A percentile compares a stretch with the other conserved stretches of the same genome.
Evolutionary conservation across 2,888 invertebrate species (phyloP).

Genomic region (Biston betularia): DNA sequence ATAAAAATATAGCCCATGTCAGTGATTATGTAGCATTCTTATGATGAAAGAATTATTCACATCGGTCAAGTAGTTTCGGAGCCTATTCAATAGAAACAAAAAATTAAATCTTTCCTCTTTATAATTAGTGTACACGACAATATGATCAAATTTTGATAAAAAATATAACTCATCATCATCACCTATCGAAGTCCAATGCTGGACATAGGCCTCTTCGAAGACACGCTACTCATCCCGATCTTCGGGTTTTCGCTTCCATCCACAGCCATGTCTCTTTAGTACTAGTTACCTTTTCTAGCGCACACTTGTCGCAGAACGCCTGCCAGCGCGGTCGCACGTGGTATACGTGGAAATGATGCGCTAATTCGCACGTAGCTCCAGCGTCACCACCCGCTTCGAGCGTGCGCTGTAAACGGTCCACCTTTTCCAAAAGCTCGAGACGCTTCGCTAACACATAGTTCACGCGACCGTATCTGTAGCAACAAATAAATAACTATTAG

Average conservation of each 20-base stretch:
- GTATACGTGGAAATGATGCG: constrained; percentile 98
- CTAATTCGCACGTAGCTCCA: constrained; percentile 99
- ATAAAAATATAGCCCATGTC: too few species aligned
- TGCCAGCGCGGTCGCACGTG: constrained; percentile 97
- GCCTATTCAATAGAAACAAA: too few species aligned
- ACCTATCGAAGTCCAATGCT: too few species aligned
- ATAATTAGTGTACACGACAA: too few species aligned
- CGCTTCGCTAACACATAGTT: constrained; percentile 98
- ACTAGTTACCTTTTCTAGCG: constrained; percentile 61
- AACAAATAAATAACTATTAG: not conserved
- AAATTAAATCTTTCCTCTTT: too few species aligned
- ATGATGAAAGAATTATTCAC: too few species aligned
- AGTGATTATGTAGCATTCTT: too few species aligned
- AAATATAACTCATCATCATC: too few species aligned
- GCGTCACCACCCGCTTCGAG: constrained; percentile 95
- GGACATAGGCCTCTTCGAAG: too few species aligned
- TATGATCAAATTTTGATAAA: too few species aligned
- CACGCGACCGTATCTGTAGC: constrained; percentile 95
- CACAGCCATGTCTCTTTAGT: not conserved
- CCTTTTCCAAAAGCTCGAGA: constrained; percentile 94
- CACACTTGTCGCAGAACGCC: constrained; percentile 88
- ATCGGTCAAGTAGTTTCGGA: too few species aligned
- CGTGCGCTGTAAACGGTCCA: constrained; percentile 94
- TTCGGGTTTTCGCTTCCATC: not conserved
- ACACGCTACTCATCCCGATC: too few species aligned